Conservation (phyloP, 2,888 invertebrate genomes). For the Agrochola litura region DNA sequence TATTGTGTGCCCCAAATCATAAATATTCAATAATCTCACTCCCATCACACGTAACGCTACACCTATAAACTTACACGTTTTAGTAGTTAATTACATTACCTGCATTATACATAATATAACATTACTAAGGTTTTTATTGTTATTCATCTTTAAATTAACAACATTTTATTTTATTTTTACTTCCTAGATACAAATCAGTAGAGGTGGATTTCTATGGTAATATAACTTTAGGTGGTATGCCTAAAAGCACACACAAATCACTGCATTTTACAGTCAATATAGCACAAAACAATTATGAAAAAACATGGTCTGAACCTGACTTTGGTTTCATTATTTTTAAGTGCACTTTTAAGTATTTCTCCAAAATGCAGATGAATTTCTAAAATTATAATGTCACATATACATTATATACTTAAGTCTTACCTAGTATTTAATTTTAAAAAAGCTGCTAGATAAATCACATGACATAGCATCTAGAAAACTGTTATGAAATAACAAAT, state of each 20-base stretch:
- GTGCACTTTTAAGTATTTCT: conserved; percentile 60
- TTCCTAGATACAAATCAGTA: conserved; percentile 53
- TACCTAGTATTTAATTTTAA: conserved; percentile 59
- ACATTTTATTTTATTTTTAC: conserved; percentile 35
- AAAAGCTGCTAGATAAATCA: conserved; percentile 76
- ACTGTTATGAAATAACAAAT: conserved; percentile 66
- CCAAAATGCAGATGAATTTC: conserved; percentile 52
- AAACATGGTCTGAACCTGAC: conserved; percentile 29
- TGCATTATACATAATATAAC: conserved; percentile 44
- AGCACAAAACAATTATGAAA: conserved; percentile 27
- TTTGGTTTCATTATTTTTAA: conserved; percentile 48
- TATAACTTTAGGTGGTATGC: conserved; percentile 48
- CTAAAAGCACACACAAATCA: conserved; percentile 35
- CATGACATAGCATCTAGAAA: conserved; percentile 68
- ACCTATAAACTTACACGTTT: conserved; percentile 45
- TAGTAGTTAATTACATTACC: conserved; percentile 56
- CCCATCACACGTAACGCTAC: conserved; percentile 50
- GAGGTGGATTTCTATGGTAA: conserved; percentile 63
- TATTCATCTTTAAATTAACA: conserved; percentile 42
- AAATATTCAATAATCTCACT: conserved; percentile 71
- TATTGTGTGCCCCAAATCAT: conserved; percentile 48
- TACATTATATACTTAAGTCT: conserved; percentile 48
- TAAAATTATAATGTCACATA: conserved; percentile 48
- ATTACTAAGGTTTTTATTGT: conserved; percentile 51
- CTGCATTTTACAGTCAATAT: conserved; percentile 28